These are phyloP conservation scores for Lepus europaeus DNA, from an alignment of 2,113 vertebrate genomes.

Conservation along the genomic window DNA sequence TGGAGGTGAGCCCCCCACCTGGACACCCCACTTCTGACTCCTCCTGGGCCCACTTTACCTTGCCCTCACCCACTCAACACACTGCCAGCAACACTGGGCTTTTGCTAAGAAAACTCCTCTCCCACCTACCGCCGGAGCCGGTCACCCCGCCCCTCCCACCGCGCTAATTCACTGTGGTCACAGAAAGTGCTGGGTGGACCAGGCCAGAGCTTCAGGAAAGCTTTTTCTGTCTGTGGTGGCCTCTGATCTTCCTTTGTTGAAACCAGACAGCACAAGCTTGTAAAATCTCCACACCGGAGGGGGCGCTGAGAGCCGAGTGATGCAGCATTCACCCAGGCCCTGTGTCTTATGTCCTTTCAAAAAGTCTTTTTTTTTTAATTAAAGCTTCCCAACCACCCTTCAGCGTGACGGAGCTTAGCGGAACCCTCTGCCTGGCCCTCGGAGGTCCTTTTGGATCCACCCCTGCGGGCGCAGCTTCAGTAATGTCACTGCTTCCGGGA, in stretches of 20 bases:
- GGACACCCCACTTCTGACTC: background rate
- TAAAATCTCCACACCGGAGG: background rate
- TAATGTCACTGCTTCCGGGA: background rate
- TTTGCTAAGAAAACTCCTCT: background rate
- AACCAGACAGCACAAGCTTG: background rate
- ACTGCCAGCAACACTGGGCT: background rate
- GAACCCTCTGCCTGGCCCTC: background rate
- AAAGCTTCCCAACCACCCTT: background rate
- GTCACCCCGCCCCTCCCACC: rapidly evolving
- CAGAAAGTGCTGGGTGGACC: background rate
- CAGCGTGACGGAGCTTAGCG: background rate
- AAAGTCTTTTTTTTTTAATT: background rate
- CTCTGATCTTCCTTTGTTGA: background rate
- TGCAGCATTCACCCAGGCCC: rapidly evolving
- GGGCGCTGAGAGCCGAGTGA: no score
- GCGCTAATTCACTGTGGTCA: background rate
- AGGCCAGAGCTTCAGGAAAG: background rate
- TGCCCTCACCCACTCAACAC: background rate
- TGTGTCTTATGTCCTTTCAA: background rate
- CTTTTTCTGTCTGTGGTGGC: rapidly evolving
- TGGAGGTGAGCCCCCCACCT: background rate
- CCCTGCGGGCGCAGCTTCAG: background rate
- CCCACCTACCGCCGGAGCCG: rapidly evolving
- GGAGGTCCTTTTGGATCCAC: background rate
- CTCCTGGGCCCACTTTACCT: rapidly evolving